These are phyloP conservation scores for Ornithoptera priamus DNA, from an alignment of 2,888 invertebrate species.

Conservation along the genomic window DNA sequence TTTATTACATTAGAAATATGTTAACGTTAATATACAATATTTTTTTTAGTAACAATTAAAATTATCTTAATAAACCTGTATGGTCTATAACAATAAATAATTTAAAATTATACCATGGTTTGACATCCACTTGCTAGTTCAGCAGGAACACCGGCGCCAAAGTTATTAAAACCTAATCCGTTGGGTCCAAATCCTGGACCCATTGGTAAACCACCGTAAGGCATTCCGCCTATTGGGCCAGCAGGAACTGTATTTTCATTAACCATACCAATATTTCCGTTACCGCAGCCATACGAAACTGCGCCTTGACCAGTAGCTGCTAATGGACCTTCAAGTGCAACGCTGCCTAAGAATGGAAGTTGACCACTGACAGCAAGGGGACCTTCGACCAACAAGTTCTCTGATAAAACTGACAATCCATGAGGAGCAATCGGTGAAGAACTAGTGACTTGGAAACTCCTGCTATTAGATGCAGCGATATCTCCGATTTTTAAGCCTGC, in stretches of 20 bases:
- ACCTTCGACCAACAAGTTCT: constrained; percentile 38
- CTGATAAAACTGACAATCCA: constrained; percentile 36
- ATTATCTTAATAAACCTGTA: neutral
- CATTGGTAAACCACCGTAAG: constrained; percentile 33
- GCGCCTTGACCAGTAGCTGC: constrained; percentile 42
- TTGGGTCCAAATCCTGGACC: constrained; percentile 24
- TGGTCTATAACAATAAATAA: neutral
- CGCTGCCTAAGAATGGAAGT: constrained; percentile 41
- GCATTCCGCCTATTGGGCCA: constrained; percentile 25
- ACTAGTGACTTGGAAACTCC: constrained; percentile 37
- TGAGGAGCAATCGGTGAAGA: constrained; percentile 36
- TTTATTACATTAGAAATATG: neutral
- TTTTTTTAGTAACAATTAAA: neutral
- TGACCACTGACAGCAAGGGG: constrained; percentile 36
- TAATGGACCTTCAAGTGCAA: constrained; percentile 46
- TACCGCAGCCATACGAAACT: constrained; percentile 38
- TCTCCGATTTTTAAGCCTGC: constrained; percentile 26
- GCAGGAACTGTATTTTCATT: constrained; percentile 31
- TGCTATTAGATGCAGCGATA: constrained; percentile 32
- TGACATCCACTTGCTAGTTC: constrained; percentile 19
- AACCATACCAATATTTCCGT: constrained; percentile 36
- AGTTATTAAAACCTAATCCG: constrained; percentile 25
- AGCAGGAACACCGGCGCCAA: constrained; percentile 20
- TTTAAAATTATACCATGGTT: constrained; percentile 4
- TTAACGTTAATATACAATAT: neutral